phyloP scores from a whole-genome alignment of 1,140 invertebrate genomes.

The Mamestra configurata region DNA sequence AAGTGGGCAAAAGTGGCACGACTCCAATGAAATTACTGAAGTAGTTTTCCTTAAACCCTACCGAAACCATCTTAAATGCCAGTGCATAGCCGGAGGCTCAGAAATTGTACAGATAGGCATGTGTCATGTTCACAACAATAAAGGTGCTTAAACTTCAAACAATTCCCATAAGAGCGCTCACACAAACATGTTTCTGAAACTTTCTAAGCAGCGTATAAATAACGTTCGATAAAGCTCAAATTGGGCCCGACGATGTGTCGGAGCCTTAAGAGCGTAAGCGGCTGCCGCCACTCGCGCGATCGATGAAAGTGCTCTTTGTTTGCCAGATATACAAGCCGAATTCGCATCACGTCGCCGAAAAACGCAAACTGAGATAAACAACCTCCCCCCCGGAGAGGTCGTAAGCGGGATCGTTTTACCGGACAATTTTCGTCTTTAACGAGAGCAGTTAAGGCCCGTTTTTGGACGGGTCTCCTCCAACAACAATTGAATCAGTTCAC shows the following conservation, averaged over 20 bases:
- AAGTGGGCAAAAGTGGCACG: not conserved
- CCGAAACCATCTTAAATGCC: not conserved
- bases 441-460: slow-evolving; percentile 77
- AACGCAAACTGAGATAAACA: slow-evolving; percentile 87
- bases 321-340: slow-evolving; percentile 85
- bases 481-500: slow-evolving; percentile 88
- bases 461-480: slow-evolving; percentile 69
- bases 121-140: slow-evolving; percentile 58
- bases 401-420: slow-evolving; percentile 82
- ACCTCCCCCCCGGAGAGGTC: slow-evolving; percentile 81
- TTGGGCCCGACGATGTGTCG: slow-evolving; percentile 65
- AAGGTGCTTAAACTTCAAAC: slow-evolving; percentile 74
- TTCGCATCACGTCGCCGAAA: slow-evolving; percentile 86
- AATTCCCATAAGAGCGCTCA: slow-evolving; percentile 79
- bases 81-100: not conserved
- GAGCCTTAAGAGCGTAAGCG: slow-evolving; percentile 73
- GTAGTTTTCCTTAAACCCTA: not conserved
- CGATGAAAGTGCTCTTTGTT: slow-evolving; percentile 84
- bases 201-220: slow-evolving; percentile 85
- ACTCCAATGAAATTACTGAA: not conserved
- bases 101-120: not conserved
- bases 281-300: slow-evolving; percentile 75
- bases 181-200: slow-evolving; percentile 78
- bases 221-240: slow-evolving; percentile 83
- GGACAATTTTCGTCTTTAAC: slow-evolving; percentile 85